Evolutionary conservation across 1,140 invertebrate genomes (phyloP).

Genomic region (Acromyrmex heyeri): DNA sequence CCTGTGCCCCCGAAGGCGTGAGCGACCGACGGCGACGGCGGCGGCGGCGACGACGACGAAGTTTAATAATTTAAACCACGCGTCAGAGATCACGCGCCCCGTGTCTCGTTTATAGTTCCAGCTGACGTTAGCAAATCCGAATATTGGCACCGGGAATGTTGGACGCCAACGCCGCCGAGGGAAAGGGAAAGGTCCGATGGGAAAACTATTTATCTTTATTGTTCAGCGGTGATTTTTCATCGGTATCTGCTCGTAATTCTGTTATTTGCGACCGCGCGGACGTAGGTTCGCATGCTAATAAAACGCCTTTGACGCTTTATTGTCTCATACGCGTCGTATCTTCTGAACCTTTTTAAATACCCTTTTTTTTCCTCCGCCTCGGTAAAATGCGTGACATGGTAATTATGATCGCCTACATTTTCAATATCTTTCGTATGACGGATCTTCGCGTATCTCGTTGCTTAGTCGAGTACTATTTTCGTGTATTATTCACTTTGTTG

Average conservation of each 20-base stretch:
- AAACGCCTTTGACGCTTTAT: constrained; percentile 36
- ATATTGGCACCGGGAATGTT: background rate
- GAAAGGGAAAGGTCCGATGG: background rate
- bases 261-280: constrained; percentile 31
- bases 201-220: constrained; percentile 31
- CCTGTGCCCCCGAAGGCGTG: constrained; percentile 40
- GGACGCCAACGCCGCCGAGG: background rate
- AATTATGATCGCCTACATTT: constrained; percentile 35
- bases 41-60: constrained; percentile 25
- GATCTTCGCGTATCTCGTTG: background rate
- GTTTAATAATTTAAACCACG: constrained; percentile 52
- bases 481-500: constrained; percentile 1
- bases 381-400: constrained; percentile 27
- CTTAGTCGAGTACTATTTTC: constrained; percentile 17
- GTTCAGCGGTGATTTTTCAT: background rate
- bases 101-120: constrained; percentile 23
- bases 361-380: constrained; percentile 10
- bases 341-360: background rate
- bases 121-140: constrained; percentile 28
- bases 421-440: constrained; percentile 32
- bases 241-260: constrained; percentile 36
- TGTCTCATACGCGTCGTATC: constrained; percentile 8
- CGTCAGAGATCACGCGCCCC: constrained; percentile 24
- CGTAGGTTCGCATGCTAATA: constrained; percentile 29
- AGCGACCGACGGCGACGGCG: background rate